Conservation (phyloP, 2,797 vertebrate genomes). For the Eleutherodactylus coqui region DNA sequence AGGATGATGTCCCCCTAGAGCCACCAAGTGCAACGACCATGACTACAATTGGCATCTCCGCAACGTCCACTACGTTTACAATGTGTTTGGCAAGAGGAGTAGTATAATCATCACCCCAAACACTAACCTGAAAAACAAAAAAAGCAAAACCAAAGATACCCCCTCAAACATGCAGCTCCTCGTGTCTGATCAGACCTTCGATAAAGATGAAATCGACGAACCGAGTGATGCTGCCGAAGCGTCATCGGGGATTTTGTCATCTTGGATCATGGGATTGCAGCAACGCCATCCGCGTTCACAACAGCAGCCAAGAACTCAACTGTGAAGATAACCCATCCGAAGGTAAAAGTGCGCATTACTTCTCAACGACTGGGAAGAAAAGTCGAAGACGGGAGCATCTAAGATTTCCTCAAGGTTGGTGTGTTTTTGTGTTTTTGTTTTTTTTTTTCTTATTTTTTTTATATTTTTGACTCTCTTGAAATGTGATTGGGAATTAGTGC, state of each 20-base stretch:
- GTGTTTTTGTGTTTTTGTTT: not conserved
- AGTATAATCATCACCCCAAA: conserved; percentile 89
- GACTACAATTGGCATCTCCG: conserved; percentile 98
- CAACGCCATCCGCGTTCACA: conserved; percentile 90
- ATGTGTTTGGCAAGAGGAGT: conserved; percentile 93
- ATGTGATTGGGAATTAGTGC: not conserved
- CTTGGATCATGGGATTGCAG: conserved; percentile 96
- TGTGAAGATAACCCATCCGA: conserved; percentile 86
- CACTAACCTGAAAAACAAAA: conserved; percentile 96
- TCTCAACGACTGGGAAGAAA: conserved; percentile 82
- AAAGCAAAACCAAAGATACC: conserved; percentile 97
- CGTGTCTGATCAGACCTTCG: conserved; percentile 94
- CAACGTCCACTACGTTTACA: conserved; percentile 95
- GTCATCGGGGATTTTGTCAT: conserved; percentile 96
- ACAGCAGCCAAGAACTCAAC: conserved; percentile 90
- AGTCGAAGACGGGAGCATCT: conserved; percentile 83
- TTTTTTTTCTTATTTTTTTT: too few relatives aligned
- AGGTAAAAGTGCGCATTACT: conserved; percentile 83
- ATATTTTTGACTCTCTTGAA: not conserved
- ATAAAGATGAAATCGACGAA: conserved; percentile 94
- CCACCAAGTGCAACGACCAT: conserved; percentile 98
- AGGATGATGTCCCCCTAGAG: conserved; percentile 94
- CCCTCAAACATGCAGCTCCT: conserved; percentile 89
- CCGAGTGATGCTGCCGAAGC: conserved; percentile 87
- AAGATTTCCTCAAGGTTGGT: conserved; percentile 89